Evolutionary conservation across 2,797 vertebrate species (phyloP).

Genomic region (Arremon brunneinucha): DNA sequence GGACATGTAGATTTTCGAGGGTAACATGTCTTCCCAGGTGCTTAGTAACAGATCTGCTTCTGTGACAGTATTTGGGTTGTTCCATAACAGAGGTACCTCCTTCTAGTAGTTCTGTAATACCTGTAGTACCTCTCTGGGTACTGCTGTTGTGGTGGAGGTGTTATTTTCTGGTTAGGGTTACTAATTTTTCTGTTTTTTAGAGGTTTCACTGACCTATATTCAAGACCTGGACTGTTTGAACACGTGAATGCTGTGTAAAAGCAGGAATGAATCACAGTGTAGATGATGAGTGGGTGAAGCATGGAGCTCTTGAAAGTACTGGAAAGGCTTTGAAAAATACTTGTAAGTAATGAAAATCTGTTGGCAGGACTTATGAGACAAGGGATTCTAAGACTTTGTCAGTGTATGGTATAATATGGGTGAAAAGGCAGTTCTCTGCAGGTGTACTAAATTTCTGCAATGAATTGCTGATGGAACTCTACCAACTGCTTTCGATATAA

Average conservation of each 20-base stretch:
- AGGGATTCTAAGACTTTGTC: neutral
- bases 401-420: neutral
- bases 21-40: neutral
- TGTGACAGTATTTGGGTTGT: neutral
- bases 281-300: neutral
- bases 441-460: neutral
- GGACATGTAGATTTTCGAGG: neutral
- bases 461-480: neutral
- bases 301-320: neutral
- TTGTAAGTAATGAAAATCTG: neutral
- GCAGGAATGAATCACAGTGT: neutral
- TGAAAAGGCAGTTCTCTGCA: neutral
- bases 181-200: neutral
- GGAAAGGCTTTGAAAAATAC: neutral
- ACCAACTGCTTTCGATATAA: neutral
- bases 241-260: neutral
- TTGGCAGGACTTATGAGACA: neutral
- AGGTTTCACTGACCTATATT: neutral
- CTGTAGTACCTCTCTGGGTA: neutral
- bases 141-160: neutral
- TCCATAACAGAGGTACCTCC: neutral
- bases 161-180: neutral
- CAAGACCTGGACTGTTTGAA: neutral
- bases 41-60: neutral
- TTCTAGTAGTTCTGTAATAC: neutral